A percentile compares a stretch with the other conserved stretches of the same genome.
Evolutionary conservation across 1,140 invertebrate species (phyloP).

Genomic region (Medauroidea extradentata): DNA sequence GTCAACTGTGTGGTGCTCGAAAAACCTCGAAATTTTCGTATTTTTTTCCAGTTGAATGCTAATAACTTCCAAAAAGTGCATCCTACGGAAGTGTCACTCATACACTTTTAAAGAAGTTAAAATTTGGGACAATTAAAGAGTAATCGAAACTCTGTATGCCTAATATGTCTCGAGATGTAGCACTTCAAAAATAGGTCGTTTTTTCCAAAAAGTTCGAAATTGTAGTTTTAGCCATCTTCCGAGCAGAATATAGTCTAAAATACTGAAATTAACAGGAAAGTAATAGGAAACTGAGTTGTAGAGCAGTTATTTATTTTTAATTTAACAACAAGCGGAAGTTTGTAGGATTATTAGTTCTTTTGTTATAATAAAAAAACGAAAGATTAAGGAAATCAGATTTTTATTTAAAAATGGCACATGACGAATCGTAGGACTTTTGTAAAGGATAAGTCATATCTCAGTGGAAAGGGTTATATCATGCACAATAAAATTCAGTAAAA

Average conservation of each 20-base stretch:
- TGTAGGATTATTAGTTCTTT: slow-evolving; percentile 7
- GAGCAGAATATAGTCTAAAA: slow-evolving; percentile 7
- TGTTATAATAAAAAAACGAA: slow-evolving; percentile 5
- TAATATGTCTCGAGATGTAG: slow-evolving; percentile 1
- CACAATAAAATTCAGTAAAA: not conserved
- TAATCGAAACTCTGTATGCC: slow-evolving; percentile 2
- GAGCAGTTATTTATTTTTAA: slow-evolving; percentile 11
- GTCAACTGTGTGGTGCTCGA: not conserved
- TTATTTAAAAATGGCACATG: not conserved
- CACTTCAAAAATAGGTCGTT: not conserved
- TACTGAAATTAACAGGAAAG: not conserved
- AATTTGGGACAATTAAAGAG: not conserved
- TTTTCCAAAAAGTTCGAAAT: not conserved
- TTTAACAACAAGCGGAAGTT: not conserved
- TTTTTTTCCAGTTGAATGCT: not conserved
- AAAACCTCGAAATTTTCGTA: not conserved
- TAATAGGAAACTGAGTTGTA: slow-evolving; percentile 4
- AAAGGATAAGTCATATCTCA: slow-evolving; percentile 1
- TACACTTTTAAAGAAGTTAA: not conserved
- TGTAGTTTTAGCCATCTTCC: slow-evolving; percentile 4
- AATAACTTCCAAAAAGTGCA: not conserved
- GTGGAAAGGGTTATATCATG: slow-evolving; percentile 2
- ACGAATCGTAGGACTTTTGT: slow-evolving; percentile 5
- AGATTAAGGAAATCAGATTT: not conserved
- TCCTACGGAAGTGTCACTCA: not conserved